These are phyloP conservation scores for Rhagonycha fulva DNA, from an alignment of 2,888 invertebrate genomes.

Conservation along the genomic window DNA sequence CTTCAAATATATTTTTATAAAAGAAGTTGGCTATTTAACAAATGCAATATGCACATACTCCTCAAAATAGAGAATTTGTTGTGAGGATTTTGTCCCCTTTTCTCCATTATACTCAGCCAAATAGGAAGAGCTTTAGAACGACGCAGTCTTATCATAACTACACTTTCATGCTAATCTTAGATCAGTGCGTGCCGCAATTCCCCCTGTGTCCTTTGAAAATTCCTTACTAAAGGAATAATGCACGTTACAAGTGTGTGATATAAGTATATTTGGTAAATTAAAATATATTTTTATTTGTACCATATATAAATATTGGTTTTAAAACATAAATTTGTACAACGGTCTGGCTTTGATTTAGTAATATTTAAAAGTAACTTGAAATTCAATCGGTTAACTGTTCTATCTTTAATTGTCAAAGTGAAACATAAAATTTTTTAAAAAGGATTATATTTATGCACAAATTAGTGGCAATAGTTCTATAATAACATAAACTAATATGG, in stretches of 20 bases:
- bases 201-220: conserved; percentile 10
- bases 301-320: too few relatives aligned
- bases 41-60: conserved; percentile 12
- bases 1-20: conserved; percentile 16
- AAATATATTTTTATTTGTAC: neutral
- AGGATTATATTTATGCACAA: too few relatives aligned
- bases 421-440: neutral
- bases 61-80: conserved; percentile 21
- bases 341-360: neutral
- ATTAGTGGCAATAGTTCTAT: too few relatives aligned
- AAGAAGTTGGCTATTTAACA: neutral
- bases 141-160: conserved; percentile 27
- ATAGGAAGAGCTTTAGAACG: conserved; percentile 15
- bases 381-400: neutral
- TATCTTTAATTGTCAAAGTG: neutral
- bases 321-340: too few relatives aligned
- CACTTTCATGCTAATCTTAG: conserved; percentile 26
- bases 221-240: conserved; percentile 5
- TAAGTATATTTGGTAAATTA: neutral
- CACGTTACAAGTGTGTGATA: conserved; percentile 2
- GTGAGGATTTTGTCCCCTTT: conserved; percentile 17
- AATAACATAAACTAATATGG: too few relatives aligned
- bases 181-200: conserved; percentile 19
- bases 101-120: conserved; percentile 20
- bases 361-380: neutral